Evolutionary conservation across 2,888 invertebrate genomes (phyloP), one percentile per base, ranked within the genome.

Genomic region (Macrophya alboannulata): DNA sequence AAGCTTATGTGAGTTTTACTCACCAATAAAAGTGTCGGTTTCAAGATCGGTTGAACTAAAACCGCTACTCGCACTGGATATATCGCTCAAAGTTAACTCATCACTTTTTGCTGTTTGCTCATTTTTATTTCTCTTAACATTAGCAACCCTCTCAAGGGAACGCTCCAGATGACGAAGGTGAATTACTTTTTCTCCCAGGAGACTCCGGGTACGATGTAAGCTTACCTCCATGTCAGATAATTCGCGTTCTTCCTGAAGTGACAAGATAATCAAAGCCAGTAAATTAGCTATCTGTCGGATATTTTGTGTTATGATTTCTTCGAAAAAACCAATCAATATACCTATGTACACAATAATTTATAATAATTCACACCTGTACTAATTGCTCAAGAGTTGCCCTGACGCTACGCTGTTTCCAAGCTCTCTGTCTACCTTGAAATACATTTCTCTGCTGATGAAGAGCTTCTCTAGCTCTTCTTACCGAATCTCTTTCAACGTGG

Each of bases 181-280:
- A 84, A 97, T 97, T 84, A 97, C 97, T 93, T 97, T 97, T 93
- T 97, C 97, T 17, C 97, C 97, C 31, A 97, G 94, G 55, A 97
- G 93, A 5, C 97, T 97, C 1, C 97, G 95, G 2, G 97, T 97
- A 0, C 97, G 96, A 94, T 97, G 97, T 72, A 97, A 93, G 85
- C 97, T 97, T 86, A 97, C 97, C 92, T 97, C 97, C 95, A 97
- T 96, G 90, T 97, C 97, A 0, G 97, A 97, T 2, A 97, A 94
- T 87, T 97, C 97, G 86, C 97, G 96, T 92, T 97, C 97, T 93
- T 97, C 97, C 96, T 97, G 92, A 17, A 51, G n/a, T 74, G 45
- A 74, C 51, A 94, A 94, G 79, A 25, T 31, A 40, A 25, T 31
- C 40, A 55, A 10, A 51, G 1, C 0, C 25, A 31, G 31, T 76